phyloP scores from a whole-genome alignment of 35 echinoderm and acorn worm species.

The Eucidaris tribuloides region DNA sequence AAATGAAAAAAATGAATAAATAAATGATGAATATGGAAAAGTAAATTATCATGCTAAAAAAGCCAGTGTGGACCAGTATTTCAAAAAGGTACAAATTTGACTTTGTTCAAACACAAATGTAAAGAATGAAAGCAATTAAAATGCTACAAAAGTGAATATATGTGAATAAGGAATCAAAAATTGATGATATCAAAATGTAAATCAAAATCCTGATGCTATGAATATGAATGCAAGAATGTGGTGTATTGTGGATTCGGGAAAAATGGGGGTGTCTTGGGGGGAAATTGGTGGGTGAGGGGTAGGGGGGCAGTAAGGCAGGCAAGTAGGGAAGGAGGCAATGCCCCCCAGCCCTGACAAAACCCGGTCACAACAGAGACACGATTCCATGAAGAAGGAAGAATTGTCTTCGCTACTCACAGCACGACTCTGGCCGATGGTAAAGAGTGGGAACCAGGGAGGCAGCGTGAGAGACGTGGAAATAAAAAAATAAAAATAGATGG shows the following conservation, averaged over 20 bases:
- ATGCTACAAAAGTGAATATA: not conserved
- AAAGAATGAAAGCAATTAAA: not conserved
- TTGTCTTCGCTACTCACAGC: conserved; percentile 19
- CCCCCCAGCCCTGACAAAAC: not conserved
- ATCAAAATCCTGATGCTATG: too few species aligned
- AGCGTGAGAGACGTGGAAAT: conserved; percentile 19
- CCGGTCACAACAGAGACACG: conserved; percentile 23
- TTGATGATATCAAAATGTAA: not conserved
- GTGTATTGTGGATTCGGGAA: too few species aligned
- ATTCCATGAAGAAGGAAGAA: conserved; percentile 12
- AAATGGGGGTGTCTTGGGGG: too few species aligned
- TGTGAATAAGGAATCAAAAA: not conserved
- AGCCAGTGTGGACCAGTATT: too few species aligned
- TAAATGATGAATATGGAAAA: too few species aligned
- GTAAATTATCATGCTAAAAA: too few species aligned
- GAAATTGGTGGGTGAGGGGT: not conserved
- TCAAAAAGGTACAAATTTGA: not conserved
- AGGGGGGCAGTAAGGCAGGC: not conserved
- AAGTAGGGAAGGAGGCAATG: not conserved
- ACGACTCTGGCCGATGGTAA: conserved; percentile 37
- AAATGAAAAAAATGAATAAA: too few species aligned
- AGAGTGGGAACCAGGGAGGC: not conserved
- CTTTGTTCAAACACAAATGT: not conserved
- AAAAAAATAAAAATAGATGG: conserved; percentile 7
- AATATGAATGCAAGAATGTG: too few species aligned